Base-by-base conservation (phyloP, 2,888 invertebrate species). In the Platycheirus rosarum region DNA sequence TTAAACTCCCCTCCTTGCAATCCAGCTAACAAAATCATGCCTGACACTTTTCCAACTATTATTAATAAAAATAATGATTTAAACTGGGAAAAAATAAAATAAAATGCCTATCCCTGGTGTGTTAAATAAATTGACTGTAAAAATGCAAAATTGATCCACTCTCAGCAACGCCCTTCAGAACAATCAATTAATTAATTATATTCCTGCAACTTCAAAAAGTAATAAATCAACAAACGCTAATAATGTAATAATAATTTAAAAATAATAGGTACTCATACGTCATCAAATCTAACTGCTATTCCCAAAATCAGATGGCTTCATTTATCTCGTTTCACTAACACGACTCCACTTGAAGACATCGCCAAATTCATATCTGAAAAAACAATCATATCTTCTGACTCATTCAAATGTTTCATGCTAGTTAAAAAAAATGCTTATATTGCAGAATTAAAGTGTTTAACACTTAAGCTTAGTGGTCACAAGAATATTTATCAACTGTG, bases 401-500 rank as follows among this genome's bases (percentile, higher is more conserved):
- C 44, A 44, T 44, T 44, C 16, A 44, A 44, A 44, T 44, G 44
- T 18, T 44, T 44, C 16, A 44, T 44, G 44, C 16, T 44, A 18
- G 44, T 44, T 20, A 46, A 46, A 46, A 46, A 46, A 4, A 20
- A 46, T 46, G 11, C 20, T n/a, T 20, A 20, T 46, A 20, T 46
- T 20, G 18, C 20, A 11, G 20, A 46, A 20, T 8, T 46, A 14
- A 48, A 48, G 23, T 48, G 20, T 11, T 20, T 23, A 23, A 48
- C 23, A 23, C 23, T 48, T 48, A 23, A 48, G 23, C 8, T 48
- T 6, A 48, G 23, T 48, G 48, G 20, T 48, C n/a, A 48, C n/a
- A 48, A 18, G 48, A 48, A 48, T n/a, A 48, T 23, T 48, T 48
- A 48, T 48, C 23, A 23, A 48, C 23, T n/a, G 48, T 48, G n/a